Conservation (phyloP, 2,113 vertebrate species). For the Ophthalmolycus amberensis region DNA sequence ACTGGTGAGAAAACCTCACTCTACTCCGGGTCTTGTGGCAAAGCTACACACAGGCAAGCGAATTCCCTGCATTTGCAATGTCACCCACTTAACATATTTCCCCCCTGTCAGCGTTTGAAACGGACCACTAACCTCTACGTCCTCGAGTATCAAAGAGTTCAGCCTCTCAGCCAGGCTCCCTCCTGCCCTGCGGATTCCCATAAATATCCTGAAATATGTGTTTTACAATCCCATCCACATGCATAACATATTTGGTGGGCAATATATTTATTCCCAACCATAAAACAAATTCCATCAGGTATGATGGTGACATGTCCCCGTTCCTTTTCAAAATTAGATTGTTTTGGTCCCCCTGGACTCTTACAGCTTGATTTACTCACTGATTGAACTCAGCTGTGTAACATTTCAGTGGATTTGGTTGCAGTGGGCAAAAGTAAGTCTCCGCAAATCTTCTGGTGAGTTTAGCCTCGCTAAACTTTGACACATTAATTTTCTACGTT, state of each 20-base stretch:
- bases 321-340: neutral
- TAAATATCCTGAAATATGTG: constrained; percentile 58
- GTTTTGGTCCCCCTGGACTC: neutral
- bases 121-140: constrained; percentile 62
- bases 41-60: constrained; percentile 64
- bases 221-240: constrained; percentile 38
- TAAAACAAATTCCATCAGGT: constrained; percentile 14
- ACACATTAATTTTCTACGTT: too few relatives aligned
- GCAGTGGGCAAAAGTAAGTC: neutral
- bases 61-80: constrained; percentile 76
- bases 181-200: constrained; percentile 39
- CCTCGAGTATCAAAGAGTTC: constrained; percentile 63
- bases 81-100: constrained; percentile 78
- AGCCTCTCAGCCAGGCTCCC: constrained; percentile 40
- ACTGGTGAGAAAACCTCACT: constrained; percentile 43
- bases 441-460: neutral
- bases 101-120: constrained; percentile 69
- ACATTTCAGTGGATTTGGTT: neutral
- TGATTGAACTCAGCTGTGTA: neutral
- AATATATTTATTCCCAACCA: constrained; percentile 6
- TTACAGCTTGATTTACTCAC: neutral
- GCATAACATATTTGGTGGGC: constrained; percentile 40
- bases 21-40: constrained; percentile 59
- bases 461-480: too few relatives aligned
- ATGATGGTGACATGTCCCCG: neutral